A percentile compares a stretch with the other conserved stretches of the same genome.
Conservation (phyloP, 2,113 vertebrate species). For the Oncorhynchus clarkii region DNA sequence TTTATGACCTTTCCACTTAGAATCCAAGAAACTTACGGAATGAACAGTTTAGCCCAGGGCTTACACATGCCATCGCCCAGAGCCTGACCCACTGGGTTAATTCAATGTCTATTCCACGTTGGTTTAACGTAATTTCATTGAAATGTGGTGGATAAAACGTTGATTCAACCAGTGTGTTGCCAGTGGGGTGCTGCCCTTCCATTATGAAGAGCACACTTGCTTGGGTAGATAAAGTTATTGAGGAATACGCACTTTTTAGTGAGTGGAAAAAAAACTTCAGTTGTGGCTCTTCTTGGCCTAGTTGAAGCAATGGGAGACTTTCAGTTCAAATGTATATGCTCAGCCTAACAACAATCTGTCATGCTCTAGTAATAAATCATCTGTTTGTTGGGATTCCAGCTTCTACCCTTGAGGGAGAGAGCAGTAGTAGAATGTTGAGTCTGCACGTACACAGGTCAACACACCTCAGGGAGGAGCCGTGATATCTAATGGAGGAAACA, state of each 20-base stretch:
- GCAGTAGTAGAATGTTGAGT: constrained; percentile 7
- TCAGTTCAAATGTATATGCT: not conserved
- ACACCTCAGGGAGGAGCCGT: not conserved
- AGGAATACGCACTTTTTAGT: not conserved
- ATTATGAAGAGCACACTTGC: constrained; percentile 4
- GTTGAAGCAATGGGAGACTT: not conserved
- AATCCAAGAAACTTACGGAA: constrained; percentile 26
- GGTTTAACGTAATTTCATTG: too few species aligned
- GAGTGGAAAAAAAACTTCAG: not conserved
- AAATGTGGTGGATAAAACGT: too few species aligned
- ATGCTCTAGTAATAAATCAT: not conserved
- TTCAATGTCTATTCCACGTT: too few species aligned
- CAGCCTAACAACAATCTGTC: not conserved
- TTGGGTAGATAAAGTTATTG: not conserved
- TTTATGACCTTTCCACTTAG: constrained; percentile 49
- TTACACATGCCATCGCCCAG: constrained; percentile 1
- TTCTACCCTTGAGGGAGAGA: not conserved
- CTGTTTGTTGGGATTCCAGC: not conserved
- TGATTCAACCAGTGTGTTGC: too few species aligned
- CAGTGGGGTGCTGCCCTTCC: not conserved
- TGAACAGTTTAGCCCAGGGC: constrained; percentile 26
- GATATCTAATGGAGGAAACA: not conserved
- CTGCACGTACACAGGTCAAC: not conserved
- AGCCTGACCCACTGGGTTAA: too few species aligned
- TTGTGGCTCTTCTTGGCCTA: not conserved